Evolutionary conservation across 2,888 invertebrate genomes (phyloP).

Genomic region (Kryphioiulus occultus): DNA sequence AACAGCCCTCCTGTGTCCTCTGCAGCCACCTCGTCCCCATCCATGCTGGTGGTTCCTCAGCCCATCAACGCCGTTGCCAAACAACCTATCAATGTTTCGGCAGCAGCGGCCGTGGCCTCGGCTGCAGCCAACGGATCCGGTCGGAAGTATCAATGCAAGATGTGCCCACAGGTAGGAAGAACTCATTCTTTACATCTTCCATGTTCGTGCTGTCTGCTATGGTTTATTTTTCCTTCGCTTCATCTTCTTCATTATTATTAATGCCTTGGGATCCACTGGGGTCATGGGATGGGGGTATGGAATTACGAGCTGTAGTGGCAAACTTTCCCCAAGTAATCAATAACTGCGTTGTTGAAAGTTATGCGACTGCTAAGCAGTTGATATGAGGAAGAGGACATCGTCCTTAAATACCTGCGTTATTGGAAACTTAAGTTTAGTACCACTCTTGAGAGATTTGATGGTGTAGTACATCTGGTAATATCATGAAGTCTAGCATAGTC

Average conservation of each 20-base stretch:
- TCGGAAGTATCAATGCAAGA: slow-evolving; percentile 93
- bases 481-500: no score
- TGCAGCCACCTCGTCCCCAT: slow-evolving; percentile 63
- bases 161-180: slow-evolving; percentile 93
- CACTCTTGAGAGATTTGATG: no score
- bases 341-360: not conserved
- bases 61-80: slow-evolving; percentile 75
- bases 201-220: not conserved
- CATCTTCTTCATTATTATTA: slow-evolving; percentile 54
- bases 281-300: not conserved
- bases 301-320: not conserved
- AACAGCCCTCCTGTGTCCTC: slow-evolving; percentile 66
- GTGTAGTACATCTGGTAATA: no score
- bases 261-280: not conserved
- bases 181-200: not conserved
- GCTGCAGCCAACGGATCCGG: slow-evolving; percentile 64
- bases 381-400: not conserved
- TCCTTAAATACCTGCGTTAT: not conserved
- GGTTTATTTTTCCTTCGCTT: slow-evolving; percentile 46
- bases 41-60: slow-evolving; percentile 86
- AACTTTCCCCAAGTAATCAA: not conserved
- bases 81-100: slow-evolving; percentile 64
- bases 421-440: no score
- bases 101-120: slow-evolving; percentile 60
- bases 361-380: not conserved